Percentiles rank a stretch among this genome's conserved stretches.
Conservation (phyloP, 2,888 invertebrate species). For the Zaprionus obscuricornis region DNA sequence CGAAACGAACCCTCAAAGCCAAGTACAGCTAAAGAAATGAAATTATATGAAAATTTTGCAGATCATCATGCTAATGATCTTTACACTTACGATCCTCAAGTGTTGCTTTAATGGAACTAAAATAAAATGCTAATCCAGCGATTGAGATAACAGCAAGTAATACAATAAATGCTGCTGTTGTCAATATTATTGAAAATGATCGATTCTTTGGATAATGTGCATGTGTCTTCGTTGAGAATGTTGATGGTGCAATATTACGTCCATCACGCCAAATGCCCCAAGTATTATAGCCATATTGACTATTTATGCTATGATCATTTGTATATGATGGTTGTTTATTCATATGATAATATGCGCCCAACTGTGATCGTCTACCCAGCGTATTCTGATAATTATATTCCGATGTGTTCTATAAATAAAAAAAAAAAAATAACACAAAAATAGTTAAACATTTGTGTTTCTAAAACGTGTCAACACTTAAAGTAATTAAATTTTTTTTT, state of each 20-base stretch:
- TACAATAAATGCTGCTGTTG: conserved; percentile 89
- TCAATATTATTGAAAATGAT: conserved; percentile 88
- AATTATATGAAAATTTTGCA: too few species aligned
- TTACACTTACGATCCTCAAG: conserved; percentile 87
- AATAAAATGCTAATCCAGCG: conserved; percentile 92
- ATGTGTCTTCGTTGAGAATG: conserved; percentile 82
- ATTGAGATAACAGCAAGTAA: conserved; percentile 91
- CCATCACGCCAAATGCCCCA: conserved; percentile 84
- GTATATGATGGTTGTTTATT: conserved; percentile 83
- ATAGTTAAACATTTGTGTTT: conserved; percentile 19
- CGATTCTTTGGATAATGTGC: conserved; percentile 83
- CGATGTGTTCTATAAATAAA: conserved; percentile 74
- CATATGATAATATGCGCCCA: conserved; percentile 83
- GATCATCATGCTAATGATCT: too few species aligned
- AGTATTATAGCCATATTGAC: conserved; percentile 83
- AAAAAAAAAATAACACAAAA: conserved; percentile 4
- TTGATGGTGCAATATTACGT: conserved; percentile 83
- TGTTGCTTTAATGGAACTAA: conserved; percentile 89
- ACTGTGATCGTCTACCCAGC: conserved; percentile 82
- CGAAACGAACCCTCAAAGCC: conserved; percentile 91
- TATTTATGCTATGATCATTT: conserved; percentile 82
- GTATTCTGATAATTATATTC: conserved; percentile 83
- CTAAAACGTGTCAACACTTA: conserved; percentile 19
- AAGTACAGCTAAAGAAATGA: conserved; percentile 88
- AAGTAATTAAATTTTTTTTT: too few species aligned